Evolutionary conservation across 2,888 invertebrate species (phyloP).

Genomic region (Idaea aversata): DNA sequence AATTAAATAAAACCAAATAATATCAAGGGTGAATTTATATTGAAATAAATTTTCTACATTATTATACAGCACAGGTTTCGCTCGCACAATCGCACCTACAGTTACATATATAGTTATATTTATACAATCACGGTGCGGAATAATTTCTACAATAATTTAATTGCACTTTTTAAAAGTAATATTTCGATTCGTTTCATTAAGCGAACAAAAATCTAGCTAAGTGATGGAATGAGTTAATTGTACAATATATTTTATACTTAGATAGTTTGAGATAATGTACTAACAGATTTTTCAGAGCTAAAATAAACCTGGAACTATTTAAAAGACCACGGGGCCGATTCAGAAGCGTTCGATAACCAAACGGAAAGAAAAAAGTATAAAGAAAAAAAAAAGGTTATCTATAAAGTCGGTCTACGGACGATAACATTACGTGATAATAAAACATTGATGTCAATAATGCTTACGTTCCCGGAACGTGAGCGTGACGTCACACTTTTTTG

Average conservation of each 20-base stretch:
- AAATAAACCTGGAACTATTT: too few relatives aligned
- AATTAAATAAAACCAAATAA: conserved; percentile 43
- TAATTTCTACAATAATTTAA: conserved; percentile 46
- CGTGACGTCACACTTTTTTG: too few relatives aligned
- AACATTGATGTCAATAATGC: too few relatives aligned
- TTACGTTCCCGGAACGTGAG: too few relatives aligned
- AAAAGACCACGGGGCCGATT: too few relatives aligned
- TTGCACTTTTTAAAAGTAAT: conserved; percentile 52
- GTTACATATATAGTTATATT: conserved; percentile 32
- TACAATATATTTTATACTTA: background rate
- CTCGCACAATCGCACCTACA: conserved; percentile 31
- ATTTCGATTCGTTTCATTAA: conserved; percentile 20
- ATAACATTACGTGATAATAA: too few relatives aligned
- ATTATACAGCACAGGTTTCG: conserved; percentile 64
- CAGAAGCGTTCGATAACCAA: too few relatives aligned
- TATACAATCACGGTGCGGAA: conserved; percentile 47
- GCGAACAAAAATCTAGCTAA: conserved; percentile 9
- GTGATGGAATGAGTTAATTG: conserved; percentile 4
- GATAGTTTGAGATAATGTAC: too few relatives aligned
- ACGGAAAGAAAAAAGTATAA: too few relatives aligned
- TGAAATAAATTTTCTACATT: conserved; percentile 76
- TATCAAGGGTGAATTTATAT: conserved; percentile 74
- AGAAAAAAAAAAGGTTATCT: too few relatives aligned
- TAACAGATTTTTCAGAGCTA: too few relatives aligned
- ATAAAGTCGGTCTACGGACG: too few relatives aligned